Evolutionary conservation across 2,113 vertebrate species (phyloP).

Genomic region (Dipodomys merriami): DNA sequence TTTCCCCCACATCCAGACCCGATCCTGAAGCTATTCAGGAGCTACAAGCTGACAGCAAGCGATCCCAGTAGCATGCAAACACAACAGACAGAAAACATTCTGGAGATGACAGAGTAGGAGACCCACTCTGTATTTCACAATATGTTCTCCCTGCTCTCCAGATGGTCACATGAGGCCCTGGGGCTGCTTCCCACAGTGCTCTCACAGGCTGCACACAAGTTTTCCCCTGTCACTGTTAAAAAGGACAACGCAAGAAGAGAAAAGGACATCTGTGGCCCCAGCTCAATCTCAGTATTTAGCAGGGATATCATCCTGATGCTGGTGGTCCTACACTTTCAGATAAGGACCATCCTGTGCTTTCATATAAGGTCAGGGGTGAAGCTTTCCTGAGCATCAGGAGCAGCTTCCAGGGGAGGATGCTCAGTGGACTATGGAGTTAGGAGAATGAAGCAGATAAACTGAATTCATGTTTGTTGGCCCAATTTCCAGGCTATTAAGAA

Average conservation of each 20-base stretch:
- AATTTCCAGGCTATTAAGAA: constrained; percentile 33
- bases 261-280: background rate
- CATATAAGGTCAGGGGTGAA: too few relatives aligned
- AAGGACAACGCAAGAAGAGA: background rate
- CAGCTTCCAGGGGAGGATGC: background rate
- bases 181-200: background rate
- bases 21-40: background rate
- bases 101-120: too few relatives aligned
- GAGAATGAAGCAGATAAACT: background rate
- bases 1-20: background rate
- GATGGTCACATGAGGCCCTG: background rate
- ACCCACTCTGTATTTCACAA: too few relatives aligned
- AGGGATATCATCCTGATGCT: background rate
- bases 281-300: background rate
- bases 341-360: too few relatives aligned
- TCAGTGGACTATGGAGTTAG: background rate
- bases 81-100: background rate
- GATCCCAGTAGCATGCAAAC: background rate
- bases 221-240: background rate
- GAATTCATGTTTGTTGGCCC: constrained; percentile 22
- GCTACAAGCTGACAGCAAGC: background rate
- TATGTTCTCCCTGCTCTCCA: background rate
- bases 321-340: too few relatives aligned
- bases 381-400: too few relatives aligned
- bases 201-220: background rate